Conservation (phyloP, 2,113 vertebrate species). For the Elgaria multicarinata region DNA sequence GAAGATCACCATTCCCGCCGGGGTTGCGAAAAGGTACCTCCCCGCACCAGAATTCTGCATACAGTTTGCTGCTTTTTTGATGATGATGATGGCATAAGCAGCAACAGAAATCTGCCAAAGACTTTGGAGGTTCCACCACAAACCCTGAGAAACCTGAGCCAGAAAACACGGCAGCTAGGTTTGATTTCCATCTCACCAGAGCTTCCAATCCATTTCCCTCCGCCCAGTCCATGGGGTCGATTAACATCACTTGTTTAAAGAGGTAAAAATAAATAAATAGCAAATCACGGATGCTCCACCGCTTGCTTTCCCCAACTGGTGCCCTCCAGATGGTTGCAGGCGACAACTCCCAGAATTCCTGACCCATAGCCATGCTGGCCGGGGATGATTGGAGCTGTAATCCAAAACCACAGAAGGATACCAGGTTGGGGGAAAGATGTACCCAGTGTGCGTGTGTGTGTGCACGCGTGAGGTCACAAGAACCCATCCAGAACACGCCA, state of each 20-base stretch:
- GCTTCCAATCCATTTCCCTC: not conserved
- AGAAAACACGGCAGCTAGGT: not conserved
- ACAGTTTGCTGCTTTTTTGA: no score
- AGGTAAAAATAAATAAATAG: not conserved
- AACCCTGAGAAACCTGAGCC: not conserved
- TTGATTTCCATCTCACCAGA: not conserved
- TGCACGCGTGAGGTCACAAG: not conserved
- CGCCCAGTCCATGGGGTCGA: not conserved
- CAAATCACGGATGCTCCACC: fast-evolving
- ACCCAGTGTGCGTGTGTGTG: no score
- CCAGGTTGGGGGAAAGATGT: not conserved
- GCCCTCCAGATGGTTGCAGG: no score
- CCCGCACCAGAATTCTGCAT: no score
- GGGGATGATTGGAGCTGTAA: no score
- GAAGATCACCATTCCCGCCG: no score
- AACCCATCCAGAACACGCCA: not conserved
- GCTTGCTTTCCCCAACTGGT: no score
- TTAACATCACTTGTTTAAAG: not conserved
- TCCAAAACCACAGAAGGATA: no score
- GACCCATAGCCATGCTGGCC: no score
- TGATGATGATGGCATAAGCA: not conserved
- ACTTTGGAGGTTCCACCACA: not conserved
- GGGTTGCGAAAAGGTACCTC: no score
- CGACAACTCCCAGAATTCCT: no score
- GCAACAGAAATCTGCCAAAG: not conserved